These are phyloP conservation scores for Protosalanx chinensis DNA, from an alignment of 2,797 vertebrate species.

Conservation along the genomic window DNA sequence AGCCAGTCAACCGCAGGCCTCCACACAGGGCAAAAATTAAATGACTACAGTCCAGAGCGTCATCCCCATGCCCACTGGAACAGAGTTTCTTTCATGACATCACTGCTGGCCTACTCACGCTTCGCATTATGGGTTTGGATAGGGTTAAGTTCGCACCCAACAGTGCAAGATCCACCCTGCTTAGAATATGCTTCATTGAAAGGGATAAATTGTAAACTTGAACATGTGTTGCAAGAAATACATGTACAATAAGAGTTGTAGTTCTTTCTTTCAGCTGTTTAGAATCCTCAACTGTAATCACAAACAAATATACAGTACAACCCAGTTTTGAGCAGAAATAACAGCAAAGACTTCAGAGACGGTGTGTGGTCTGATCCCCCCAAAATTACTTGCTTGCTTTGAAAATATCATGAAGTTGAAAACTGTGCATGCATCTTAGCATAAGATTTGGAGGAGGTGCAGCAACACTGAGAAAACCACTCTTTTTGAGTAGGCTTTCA, in stretches of 20 bases:
- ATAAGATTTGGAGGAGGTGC: constrained; percentile 44
- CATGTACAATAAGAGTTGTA: constrained; percentile 38
- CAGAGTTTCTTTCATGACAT: constrained; percentile 28
- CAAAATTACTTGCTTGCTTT: constrained; percentile 36
- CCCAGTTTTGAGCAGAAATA: constrained; percentile 37
- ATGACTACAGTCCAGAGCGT: constrained; percentile 2
- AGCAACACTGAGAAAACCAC: constrained; percentile 43
- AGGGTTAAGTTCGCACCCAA: constrained; percentile 42
- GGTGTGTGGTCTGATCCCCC: constrained; percentile 22
- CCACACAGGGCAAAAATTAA: constrained; percentile 52
- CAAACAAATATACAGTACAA: constrained; percentile 1
- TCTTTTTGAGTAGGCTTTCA: constrained; percentile 47
- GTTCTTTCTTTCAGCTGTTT: constrained; percentile 34
- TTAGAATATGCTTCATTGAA: constrained; percentile 31
- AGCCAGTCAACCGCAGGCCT: constrained; percentile 45
- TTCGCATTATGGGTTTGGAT: constrained; percentile 34
- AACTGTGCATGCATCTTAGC: constrained; percentile 39
- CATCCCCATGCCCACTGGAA: constrained; percentile 33
- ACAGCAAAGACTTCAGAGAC: constrained; percentile 49
- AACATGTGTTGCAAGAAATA: constrained; percentile 45
- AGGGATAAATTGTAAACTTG: constrained; percentile 41
- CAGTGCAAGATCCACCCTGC: constrained; percentile 3
- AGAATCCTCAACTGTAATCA: background rate
- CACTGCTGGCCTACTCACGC: constrained; percentile 21
- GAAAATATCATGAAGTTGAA: constrained; percentile 47